Percentiles rank a stretch among this genome's conserved stretches.
Evolutionary conservation across 64 coral and sea anemone species (phyloP).

Genomic region (Montipora capricornis): DNA sequence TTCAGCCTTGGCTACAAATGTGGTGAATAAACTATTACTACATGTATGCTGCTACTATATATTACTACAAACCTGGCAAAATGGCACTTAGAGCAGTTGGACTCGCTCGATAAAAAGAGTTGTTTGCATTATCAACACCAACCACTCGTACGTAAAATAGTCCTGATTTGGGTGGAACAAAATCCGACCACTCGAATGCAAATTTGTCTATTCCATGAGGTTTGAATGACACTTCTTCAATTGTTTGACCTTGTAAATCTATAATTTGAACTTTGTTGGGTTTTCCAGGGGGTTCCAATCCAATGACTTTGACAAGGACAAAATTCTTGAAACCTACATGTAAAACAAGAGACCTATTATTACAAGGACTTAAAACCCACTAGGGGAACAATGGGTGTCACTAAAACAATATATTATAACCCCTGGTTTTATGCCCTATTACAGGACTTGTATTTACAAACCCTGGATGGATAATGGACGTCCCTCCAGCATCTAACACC

Average conservation of each 20-base stretch:
- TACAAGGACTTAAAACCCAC: too few species aligned
- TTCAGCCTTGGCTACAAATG: too few species aligned
- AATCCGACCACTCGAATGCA: conserved; percentile 78
- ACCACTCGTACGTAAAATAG: conserved; percentile 82
- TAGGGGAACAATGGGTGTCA: too few species aligned
- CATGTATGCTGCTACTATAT: too few species aligned
- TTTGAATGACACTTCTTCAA: conserved; percentile 59
- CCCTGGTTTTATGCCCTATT: too few species aligned
- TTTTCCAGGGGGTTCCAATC: conserved; percentile 54
- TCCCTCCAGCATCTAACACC: too few species aligned
- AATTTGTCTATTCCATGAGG: conserved; percentile 37
- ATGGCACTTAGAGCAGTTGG: conserved; percentile 86
- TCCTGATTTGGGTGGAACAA: conserved; percentile 63
- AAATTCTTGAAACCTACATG: conserved; percentile 74
- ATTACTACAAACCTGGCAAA: conserved; percentile 70
- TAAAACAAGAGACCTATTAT: background rate
- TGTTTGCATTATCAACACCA: conserved; percentile 57
- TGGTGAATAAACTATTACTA: too few species aligned
- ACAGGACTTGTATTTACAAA: too few species aligned
- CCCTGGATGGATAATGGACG: too few species aligned
- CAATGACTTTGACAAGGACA: conserved; percentile 60
- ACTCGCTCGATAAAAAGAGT: conserved; percentile 77
- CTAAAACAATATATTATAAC: too few species aligned
- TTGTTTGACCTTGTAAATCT: conserved; percentile 62
- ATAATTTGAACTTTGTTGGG: conserved; percentile 59